phyloP scores from a whole-genome alignment of 2,797 vertebrate genomes.

The Lutjanus argentimaculatus region DNA sequence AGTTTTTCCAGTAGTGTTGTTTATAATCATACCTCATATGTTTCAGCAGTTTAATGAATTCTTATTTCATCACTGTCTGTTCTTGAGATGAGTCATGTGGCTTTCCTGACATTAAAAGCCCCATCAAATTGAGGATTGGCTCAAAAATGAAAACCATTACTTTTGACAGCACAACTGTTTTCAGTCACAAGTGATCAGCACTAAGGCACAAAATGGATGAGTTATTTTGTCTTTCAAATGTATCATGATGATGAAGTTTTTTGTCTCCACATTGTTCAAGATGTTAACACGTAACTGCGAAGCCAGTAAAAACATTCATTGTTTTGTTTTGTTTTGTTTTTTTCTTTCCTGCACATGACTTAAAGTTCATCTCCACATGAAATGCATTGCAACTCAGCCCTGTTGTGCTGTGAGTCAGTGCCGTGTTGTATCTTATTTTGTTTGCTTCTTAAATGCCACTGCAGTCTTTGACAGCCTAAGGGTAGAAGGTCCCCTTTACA shows the following conservation, averaged over 20 bases:
- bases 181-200: not conserved
- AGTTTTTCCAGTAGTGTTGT: not conserved
- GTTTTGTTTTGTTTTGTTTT: too few relatives aligned
- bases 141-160: not conserved
- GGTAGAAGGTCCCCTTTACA: not conserved
- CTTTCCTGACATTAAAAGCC: not conserved
- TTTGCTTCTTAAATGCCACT: conserved; percentile 7
- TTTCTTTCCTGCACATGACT: not conserved
- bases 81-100: not conserved
- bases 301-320: not conserved
- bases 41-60: conserved; percentile 4
- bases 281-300: not conserved
- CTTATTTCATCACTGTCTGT: conserved; percentile 15
- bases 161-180: not conserved
- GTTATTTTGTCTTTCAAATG: not conserved
- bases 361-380: not conserved
- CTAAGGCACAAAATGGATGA: not conserved
- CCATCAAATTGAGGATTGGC: not conserved
- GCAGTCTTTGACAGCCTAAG: not conserved
- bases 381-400: not conserved
- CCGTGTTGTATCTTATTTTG: not conserved
- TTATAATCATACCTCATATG: not conserved
- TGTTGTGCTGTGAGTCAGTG: not conserved
- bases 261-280: not conserved
- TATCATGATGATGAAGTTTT: not conserved